Evolutionary conservation across 1,140 invertebrate genomes (phyloP).

Genomic region (Ostrea denselamellosa): DNA sequence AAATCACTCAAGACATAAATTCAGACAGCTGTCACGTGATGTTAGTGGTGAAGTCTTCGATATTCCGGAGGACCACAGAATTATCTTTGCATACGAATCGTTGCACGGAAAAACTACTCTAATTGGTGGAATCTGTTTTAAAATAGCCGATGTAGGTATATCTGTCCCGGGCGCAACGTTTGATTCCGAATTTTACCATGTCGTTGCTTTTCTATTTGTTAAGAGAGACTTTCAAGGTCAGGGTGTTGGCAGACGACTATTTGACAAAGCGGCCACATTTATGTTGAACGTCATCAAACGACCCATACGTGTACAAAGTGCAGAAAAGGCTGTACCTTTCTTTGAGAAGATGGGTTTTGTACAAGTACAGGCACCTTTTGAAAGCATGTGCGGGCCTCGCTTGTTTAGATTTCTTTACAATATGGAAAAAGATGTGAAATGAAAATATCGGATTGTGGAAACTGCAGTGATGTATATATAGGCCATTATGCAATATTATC

Average conservation of each 20-base stretch:
- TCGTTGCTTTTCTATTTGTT: constrained; percentile 66
- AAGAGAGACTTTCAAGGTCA: constrained; percentile 61
- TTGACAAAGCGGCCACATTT: constrained; percentile 52
- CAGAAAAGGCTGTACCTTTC: constrained; percentile 60
- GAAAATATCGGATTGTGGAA: not conserved
- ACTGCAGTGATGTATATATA: too few relatives aligned
- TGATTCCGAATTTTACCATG: constrained; percentile 62
- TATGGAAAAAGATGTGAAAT: constrained; percentile 49
- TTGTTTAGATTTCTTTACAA: constrained; percentile 52
- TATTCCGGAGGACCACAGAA: constrained; percentile 63
- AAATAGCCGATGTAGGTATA: constrained; percentile 44
- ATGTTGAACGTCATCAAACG: constrained; percentile 44
- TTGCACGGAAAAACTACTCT: constrained; percentile 35
- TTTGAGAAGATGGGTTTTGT: constrained; percentile 66
- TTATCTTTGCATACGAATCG: constrained; percentile 63
- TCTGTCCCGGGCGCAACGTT: constrained; percentile 51
- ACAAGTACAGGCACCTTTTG: constrained; percentile 53
- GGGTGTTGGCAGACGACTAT: constrained; percentile 56
- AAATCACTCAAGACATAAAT: constrained; percentile 54
- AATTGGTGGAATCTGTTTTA: constrained; percentile 57
- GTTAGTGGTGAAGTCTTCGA: constrained; percentile 64
- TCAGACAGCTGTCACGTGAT: constrained; percentile 64
- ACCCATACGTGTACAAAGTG: constrained; percentile 65
- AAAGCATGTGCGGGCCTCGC: constrained; percentile 52
- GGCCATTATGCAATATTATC: too few relatives aligned